Percentiles rank a stretch among this genome's conserved stretches.
Conservation (phyloP, 2,888 invertebrate genomes). For the Lasius platythorax region DNA sequence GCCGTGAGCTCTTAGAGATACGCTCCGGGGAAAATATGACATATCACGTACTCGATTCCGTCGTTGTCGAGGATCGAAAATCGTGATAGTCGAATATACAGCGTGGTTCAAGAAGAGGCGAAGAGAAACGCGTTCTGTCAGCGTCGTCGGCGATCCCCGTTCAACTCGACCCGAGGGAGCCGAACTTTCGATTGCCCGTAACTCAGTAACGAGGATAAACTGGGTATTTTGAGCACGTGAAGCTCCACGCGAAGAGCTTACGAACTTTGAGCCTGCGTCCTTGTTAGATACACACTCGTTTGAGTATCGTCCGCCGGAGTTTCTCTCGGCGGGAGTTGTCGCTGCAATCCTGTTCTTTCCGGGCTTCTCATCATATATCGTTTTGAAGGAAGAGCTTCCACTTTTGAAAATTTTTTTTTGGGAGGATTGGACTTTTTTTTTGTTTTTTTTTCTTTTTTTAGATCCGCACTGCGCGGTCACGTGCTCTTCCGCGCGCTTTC, state of each 20-base stretch:
- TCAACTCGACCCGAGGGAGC: constrained; percentile 55
- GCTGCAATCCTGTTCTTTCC: background rate
- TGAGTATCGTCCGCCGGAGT: background rate
- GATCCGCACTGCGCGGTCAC: background rate
- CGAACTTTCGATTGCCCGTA: constrained; percentile 68
- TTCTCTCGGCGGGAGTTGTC: background rate
- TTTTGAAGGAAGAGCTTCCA: background rate
- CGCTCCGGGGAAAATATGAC: background rate
- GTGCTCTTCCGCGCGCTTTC: background rate
- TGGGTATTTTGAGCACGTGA: constrained; percentile 60
- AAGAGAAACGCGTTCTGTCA: constrained; percentile 45
- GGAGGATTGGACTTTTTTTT: background rate
- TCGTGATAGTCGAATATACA: background rate
- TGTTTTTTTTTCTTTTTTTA: background rate
- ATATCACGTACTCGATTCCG: background rate
- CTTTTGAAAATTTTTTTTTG: background rate
- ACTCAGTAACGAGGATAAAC: constrained; percentile 69
- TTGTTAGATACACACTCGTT: background rate
- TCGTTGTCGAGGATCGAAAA: background rate
- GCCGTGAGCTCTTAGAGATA: background rate
- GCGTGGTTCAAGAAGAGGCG: background rate
- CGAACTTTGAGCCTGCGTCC: background rate
- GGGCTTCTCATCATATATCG: background rate
- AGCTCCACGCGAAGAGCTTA: background rate
- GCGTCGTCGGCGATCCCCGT: constrained; percentile 47